phyloP scores from a whole-genome alignment of 2,113 vertebrate species.

The Lepidiolamprologus cunningtoni region DNA sequence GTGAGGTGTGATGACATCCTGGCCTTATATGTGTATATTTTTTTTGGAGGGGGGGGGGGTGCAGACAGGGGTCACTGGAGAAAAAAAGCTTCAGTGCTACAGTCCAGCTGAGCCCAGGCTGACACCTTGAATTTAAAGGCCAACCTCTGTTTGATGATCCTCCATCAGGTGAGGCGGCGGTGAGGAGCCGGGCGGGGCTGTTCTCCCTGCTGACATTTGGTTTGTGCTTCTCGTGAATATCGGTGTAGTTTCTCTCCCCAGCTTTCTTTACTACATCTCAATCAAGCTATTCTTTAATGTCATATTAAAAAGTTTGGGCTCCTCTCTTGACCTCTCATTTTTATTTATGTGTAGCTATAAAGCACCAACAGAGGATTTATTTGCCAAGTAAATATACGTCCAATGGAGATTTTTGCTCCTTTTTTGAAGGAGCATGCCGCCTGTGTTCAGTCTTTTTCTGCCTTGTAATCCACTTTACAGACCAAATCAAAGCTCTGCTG shows the following conservation, averaged over 20 bases:
- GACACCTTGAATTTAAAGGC: slow-evolving; percentile 4
- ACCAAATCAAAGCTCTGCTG: not conserved
- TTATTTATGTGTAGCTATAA: not conserved
- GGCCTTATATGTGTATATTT: rapidly evolving
- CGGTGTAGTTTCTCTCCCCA: rapidly evolving
- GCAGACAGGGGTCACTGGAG: not conserved
- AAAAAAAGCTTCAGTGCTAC: not conserved
- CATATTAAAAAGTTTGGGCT: not conserved
- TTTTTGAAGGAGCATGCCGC: not conserved
- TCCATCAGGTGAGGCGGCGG: not conserved
- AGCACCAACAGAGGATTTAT: not conserved
- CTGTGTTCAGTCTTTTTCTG: not conserved
- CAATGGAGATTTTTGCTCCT: not conserved
- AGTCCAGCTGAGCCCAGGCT: not conserved
- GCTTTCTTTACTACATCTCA: not conserved
- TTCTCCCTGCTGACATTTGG: slow-evolving; percentile 16
- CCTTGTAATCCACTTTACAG: not conserved
- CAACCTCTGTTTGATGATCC: slow-evolving; percentile 11
- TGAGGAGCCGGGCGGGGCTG: not conserved
- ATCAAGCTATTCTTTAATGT: not conserved
- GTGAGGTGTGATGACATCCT: not conserved
- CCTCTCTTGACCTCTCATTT: not conserved
- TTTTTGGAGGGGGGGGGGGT: rapidly evolving
- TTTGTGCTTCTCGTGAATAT: not conserved
- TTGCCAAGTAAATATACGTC: not conserved